These are phyloP conservation scores for Abramis brama DNA, from an alignment of 2,113 vertebrate species.

Conservation along the genomic window DNA sequence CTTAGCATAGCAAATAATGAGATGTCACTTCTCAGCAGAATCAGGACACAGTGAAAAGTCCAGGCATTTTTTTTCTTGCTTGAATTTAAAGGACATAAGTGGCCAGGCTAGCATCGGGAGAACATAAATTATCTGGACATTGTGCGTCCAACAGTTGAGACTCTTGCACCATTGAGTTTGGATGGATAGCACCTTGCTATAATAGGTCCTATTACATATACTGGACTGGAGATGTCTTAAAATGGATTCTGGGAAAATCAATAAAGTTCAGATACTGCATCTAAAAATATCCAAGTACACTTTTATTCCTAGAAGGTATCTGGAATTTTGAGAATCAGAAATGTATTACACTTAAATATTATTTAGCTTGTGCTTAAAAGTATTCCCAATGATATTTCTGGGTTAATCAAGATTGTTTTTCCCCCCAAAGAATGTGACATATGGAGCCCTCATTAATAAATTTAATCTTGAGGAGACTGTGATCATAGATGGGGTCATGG, in stretches of 20 bases:
- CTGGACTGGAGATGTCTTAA: neutral
- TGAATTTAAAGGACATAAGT: neutral
- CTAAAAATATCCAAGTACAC: conserved; percentile 19
- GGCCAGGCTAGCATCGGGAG: neutral
- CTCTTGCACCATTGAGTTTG: neutral
- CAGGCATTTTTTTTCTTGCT: neutral
- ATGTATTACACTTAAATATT: conserved; percentile 11
- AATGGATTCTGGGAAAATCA: conserved; percentile 22
- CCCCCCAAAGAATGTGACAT: conserved; percentile 16
- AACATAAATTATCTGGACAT: neutral
- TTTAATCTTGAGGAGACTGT: conserved; percentile 50
- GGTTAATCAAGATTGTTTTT: conserved; percentile 52
- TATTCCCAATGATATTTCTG: conserved; percentile 3
- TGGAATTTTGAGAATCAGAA: conserved; percentile 4
- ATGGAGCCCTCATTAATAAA: conserved; percentile 54
- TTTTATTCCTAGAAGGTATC: conserved; percentile 4
- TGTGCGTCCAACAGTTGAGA: neutral
- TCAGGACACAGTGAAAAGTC: neutral
- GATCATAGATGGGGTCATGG: conserved; percentile 47
- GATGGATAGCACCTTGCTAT: neutral
- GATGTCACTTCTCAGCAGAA: conserved; percentile 16
- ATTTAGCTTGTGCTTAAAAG: neutral
- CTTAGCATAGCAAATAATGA: conserved; percentile 45
- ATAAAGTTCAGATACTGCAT: conserved; percentile 24
- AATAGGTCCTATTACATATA: conserved; percentile 15